These are phyloP conservation scores for Murina feae DNA, from an alignment of 2,113 vertebrate genomes.

Conservation along the genomic window DNA sequence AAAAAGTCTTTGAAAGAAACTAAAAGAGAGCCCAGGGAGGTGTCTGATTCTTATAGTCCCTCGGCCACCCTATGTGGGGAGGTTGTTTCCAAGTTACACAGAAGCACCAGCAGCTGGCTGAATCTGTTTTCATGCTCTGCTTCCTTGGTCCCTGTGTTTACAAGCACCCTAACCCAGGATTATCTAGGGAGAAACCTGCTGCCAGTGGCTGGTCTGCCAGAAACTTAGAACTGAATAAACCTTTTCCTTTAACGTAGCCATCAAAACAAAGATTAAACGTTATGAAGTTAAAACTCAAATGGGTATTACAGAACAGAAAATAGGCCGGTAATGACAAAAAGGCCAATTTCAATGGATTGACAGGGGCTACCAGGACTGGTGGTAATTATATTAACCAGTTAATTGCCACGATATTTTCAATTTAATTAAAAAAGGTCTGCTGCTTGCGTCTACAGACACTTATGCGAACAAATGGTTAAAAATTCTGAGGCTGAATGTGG, in stretches of 20 bases:
- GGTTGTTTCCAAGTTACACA: conserved; percentile 1
- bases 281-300: neutral
- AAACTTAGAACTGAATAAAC: neutral
- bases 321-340: neutral
- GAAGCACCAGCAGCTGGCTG: neutral
- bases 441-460: too few relatives aligned
- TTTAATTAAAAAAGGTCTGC: too few relatives aligned
- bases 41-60: neutral
- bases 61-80: neutral
- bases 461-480: neutral
- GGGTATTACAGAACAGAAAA: conserved; percentile 9
- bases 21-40: neutral
- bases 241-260: neutral
- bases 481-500: neutral
- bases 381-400: neutral
- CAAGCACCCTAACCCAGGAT: neutral
- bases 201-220: neutral
- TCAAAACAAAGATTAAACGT: neutral
- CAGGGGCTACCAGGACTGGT: neutral
- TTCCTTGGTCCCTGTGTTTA: neutral
- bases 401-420: too few relatives aligned
- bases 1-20: neutral
- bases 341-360: neutral
- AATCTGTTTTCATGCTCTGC: neutral
- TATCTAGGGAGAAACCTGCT: neutral